Evolutionary conservation across 2,888 invertebrate genomes (phyloP).

Genomic region (Ichneumon xanthorius): DNA sequence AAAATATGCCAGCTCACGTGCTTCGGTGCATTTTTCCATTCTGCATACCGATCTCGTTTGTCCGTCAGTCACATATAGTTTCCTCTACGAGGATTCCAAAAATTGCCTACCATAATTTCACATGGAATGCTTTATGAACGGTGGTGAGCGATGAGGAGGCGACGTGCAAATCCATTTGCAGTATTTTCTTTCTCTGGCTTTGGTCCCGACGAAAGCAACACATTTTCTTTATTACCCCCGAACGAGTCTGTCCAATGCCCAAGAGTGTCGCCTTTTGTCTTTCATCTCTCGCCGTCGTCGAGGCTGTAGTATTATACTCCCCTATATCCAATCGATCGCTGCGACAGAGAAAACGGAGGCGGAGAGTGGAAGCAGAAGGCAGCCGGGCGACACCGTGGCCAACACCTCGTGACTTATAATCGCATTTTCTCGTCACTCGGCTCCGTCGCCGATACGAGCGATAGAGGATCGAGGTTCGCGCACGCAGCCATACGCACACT

Average conservation of each 20-base stretch:
- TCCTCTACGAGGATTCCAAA: background rate
- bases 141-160: background rate
- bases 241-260: conserved; percentile 60
- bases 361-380: conserved; percentile 46
- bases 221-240: conserved; percentile 68
- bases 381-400: conserved; percentile 74
- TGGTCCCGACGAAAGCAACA: conserved; percentile 62
- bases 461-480: conserved; percentile 59
- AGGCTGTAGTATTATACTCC: conserved; percentile 66
- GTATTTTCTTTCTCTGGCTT: conserved; percentile 51
- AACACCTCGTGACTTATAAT: conserved; percentile 85
- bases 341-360: conserved; percentile 37
- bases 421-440: conserved; percentile 82
- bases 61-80: background rate
- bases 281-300: conserved; percentile 77
- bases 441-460: conserved; percentile 54
- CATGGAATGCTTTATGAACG: background rate
- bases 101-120: background rate
- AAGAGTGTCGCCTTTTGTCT: conserved; percentile 77
- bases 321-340: conserved; percentile 83
- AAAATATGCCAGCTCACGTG: background rate
- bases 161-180: background rate
- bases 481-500: conserved; percentile 50
- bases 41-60: too few relatives aligned
- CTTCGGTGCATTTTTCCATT: background rate